Base-by-base conservation (phyloP, 2,113 vertebrate genomes). In the Arizona elegans region DNA sequence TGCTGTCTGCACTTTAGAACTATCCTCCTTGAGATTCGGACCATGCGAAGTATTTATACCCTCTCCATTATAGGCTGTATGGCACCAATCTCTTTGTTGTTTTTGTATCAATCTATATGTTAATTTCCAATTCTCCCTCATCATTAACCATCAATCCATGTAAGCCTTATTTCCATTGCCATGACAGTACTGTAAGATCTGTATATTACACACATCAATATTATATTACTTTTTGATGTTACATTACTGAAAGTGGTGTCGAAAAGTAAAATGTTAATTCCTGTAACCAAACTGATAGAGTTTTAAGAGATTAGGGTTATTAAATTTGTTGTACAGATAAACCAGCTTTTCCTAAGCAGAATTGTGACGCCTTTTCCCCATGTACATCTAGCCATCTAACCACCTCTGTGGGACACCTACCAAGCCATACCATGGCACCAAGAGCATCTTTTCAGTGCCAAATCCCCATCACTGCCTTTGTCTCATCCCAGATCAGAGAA, bases 161-260 rank as follows among this genome's bases (percentile, higher is more conserved):
- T 87, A 95, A 93, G 92, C 24, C 59, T 96, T 85, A 21, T 54
- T 47, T 43, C 94, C 55, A 93, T 93, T 95, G 94, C 2, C 91
- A 43, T 88, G 90, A 38, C 90, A 81, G 52, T 21, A 92, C 62
- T 91, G 29, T 93, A 91, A 91, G 26, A 38, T 29, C 6, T 65
- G 21, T 24, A 33, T 23, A 43, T 62, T 38, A 38, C 38, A 19
- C 12, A 17, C 24, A 65, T n/a, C 29, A 8, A 65, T 17, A 52
- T 62, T 50, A 50, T 86, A 50, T 86, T 23, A 23, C 43, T 86
- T 86, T 86, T 43, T 86, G 8, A 7, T 50, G 8, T 43, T 85
- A 43, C 38, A 26, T 59, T 54, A 89, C 19, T 23, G 12, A 47
- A 85, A 38, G 52, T 24, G 33, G 12, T 23, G 81, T 55, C 3